Evolutionary conservation across 2,797 vertebrate species (phyloP).

Genomic region (Peromyscus nudipes): DNA sequence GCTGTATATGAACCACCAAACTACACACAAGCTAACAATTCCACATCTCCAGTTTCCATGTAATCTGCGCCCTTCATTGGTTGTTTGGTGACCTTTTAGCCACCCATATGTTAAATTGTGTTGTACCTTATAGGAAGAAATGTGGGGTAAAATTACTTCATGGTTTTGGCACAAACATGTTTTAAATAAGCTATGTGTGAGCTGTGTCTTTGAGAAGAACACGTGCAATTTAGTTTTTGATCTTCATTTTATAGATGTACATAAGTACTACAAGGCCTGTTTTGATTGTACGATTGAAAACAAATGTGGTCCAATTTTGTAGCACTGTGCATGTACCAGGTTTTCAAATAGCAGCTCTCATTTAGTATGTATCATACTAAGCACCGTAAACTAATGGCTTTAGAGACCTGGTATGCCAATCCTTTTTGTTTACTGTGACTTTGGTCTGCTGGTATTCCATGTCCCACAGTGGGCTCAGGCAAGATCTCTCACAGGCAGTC

Average conservation of each 20-base stretch:
- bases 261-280: conserved; percentile 79
- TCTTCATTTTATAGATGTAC: conserved; percentile 80
- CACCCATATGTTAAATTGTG: conserved; percentile 59
- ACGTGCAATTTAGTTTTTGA: conserved; percentile 75
- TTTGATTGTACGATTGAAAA: conserved; percentile 81
- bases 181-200: conserved; percentile 71
- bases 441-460: neutral
- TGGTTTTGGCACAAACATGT: conserved; percentile 66
- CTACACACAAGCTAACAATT: conserved; percentile 18
- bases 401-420: neutral
- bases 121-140: conserved; percentile 65
- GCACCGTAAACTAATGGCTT: neutral
- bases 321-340: conserved; percentile 42
- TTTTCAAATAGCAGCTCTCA: conserved; percentile 64
- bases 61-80: conserved; percentile 30
- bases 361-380: neutral
- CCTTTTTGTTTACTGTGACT: neutral
- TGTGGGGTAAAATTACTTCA: conserved; percentile 74
- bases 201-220: conserved; percentile 74
- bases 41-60: neutral
- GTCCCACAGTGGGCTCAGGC: neutral
- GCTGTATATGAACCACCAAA: neutral
- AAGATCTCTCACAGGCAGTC: neutral
- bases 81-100: conserved; percentile 56
- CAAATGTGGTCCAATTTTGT: conserved; percentile 75